These are phyloP conservation scores for Drosophila colorata DNA, from an alignment of 2,888 invertebrate genomes.

Conservation along the genomic window DNA sequence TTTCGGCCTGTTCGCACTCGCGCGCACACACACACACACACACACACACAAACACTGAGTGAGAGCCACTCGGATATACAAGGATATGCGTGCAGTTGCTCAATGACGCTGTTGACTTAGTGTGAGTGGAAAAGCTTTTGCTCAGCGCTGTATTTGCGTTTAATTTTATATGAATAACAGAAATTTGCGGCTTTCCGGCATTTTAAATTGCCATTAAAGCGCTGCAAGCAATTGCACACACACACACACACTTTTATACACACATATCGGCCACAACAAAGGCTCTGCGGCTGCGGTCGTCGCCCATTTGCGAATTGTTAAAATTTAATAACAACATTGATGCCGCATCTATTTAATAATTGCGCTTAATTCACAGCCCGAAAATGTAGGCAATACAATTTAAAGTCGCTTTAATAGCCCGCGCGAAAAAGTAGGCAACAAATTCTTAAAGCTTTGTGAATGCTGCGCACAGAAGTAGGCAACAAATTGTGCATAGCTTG, in stretches of 20 bases:
- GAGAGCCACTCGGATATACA: constrained; percentile 23
- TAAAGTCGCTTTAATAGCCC: background rate
- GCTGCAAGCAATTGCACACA: constrained; percentile 45
- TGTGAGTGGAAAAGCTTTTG: constrained; percentile 42
- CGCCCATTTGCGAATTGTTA: constrained; percentile 45
- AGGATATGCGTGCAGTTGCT: constrained; percentile 41
- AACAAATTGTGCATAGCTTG: constrained; percentile 19
- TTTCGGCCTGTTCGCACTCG: constrained; percentile 49
- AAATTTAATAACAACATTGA: constrained; percentile 34
- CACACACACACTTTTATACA: constrained; percentile 10
- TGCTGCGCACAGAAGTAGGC: constrained; percentile 28
- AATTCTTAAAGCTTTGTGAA: background rate
- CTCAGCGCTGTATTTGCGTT: constrained; percentile 62
- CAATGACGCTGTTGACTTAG: constrained; percentile 36
- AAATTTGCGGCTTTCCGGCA: constrained; percentile 77
- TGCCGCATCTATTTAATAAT: constrained; percentile 5
- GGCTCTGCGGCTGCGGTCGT: constrained; percentile 51
- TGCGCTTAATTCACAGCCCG: background rate
- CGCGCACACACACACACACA: constrained; percentile 14
- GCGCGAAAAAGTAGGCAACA: constrained; percentile 22
- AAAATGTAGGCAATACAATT: constrained; percentile 18
- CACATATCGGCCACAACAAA: constrained; percentile 22
- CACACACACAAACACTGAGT: constrained; percentile 14
- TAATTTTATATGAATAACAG: constrained; percentile 78
- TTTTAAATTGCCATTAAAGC: constrained; percentile 78